A percentile compares a stretch with the other conserved stretches of the same genome.
phyloP scores from a whole-genome alignment of 1,140 invertebrate species.

The Drosophila malerkotliana region DNA sequence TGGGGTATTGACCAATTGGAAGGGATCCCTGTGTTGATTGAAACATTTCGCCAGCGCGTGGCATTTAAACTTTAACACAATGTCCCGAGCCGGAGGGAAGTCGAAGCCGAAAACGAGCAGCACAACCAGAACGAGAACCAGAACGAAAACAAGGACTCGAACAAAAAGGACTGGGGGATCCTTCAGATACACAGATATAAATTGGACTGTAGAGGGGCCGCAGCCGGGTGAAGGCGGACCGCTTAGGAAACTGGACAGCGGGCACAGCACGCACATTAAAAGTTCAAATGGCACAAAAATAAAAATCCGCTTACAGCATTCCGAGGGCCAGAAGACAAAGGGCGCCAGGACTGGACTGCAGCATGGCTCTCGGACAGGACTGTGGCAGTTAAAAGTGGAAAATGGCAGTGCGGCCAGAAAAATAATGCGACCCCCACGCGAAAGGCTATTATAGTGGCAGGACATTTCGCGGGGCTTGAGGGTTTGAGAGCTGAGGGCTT shows the following conservation, averaged over 20 bases:
- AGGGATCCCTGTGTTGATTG: slow-evolving; percentile 54
- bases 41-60: slow-evolving; percentile 68
- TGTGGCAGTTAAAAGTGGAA: slow-evolving; percentile 42
- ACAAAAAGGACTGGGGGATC: background rate
- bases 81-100: slow-evolving; percentile 35
- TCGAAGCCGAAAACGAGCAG: background rate
- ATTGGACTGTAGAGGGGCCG: slow-evolving; percentile 30
- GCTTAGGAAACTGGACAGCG: slow-evolving; percentile 45
- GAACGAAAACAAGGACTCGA: background rate
- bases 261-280: slow-evolving; percentile 74
- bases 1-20: slow-evolving; percentile 5
- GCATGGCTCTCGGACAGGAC: slow-evolving; percentile 28
- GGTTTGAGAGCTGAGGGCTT: background rate
- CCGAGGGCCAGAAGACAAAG: slow-evolving; percentile 58
- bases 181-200: slow-evolving; percentile 40
- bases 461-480: background rate
- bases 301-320: slow-evolving; percentile 74
- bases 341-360: slow-evolving; percentile 27
- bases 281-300: slow-evolving; percentile 68
- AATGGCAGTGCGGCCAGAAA: slow-evolving; percentile 10
- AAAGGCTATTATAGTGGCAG: background rate
- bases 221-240: slow-evolving; percentile 4
- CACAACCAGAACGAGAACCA: background rate
- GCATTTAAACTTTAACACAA: slow-evolving; percentile 75
- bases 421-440: slow-evolving; percentile 27